phyloP scores from a whole-genome alignment of 2,888 invertebrate genomes.

The Protonemura montana region DNA sequence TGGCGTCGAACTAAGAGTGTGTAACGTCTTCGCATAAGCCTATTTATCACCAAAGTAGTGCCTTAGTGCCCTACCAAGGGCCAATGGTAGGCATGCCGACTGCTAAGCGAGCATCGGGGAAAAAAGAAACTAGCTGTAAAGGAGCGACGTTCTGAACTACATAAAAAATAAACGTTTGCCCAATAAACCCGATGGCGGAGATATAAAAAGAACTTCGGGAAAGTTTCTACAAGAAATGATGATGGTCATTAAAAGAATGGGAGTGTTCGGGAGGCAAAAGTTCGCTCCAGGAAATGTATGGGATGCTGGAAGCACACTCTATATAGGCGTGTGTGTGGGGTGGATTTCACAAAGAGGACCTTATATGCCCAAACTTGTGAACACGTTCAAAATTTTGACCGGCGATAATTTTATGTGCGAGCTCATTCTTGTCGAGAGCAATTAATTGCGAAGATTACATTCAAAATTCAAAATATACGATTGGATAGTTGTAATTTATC shows the following conservation, averaged over 20 bases:
- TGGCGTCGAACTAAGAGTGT: constrained; percentile 5
- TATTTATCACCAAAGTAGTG: constrained; percentile 9
- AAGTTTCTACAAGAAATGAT: constrained; percentile 31
- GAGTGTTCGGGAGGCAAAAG: not conserved
- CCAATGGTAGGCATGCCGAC: not conserved
- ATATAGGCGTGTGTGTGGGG: not conserved
- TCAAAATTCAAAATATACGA: constrained; percentile 12
- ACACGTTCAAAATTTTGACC: not conserved
- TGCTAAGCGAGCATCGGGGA: not conserved
- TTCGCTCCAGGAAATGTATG: not conserved
- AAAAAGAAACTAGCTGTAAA: constrained; percentile 20
- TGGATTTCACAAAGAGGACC: not conserved
- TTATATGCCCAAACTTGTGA: not conserved
- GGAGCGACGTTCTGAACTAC: constrained; percentile 24
- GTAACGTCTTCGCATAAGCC: constrained; percentile 22
- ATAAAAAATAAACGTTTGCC: constrained; percentile 24
- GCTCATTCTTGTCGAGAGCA: not conserved
- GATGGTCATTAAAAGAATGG: constrained; percentile 24
- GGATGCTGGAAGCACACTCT: not conserved
- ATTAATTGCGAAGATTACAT: not conserved
- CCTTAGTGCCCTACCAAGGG: too few species aligned
- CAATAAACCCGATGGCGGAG: constrained; percentile 22
- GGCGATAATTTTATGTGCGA: constrained; percentile 7
- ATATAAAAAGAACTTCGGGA: constrained; percentile 30
- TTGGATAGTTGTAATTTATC: not conserved